phyloP scores from a whole-genome alignment of 2,113 vertebrate genomes.

The Proterorhinus semilunaris region DNA sequence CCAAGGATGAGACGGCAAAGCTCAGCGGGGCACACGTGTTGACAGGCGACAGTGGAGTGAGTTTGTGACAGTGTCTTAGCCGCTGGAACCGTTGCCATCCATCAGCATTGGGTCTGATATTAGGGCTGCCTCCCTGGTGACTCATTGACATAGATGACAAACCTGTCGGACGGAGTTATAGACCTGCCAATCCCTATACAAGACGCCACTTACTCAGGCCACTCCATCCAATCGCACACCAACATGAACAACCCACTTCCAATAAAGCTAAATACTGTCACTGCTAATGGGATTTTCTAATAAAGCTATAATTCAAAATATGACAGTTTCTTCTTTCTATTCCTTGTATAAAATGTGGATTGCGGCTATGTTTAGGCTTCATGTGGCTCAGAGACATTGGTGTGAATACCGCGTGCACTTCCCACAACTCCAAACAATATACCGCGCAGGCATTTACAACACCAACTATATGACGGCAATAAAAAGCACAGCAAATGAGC shows the following conservation, averaged over 20 bases:
- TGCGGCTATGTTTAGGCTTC: slow-evolving; percentile 23
- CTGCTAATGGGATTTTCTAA: slow-evolving; percentile 26
- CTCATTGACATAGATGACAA: slow-evolving; percentile 75
- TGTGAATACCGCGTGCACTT: slow-evolving; percentile 41
- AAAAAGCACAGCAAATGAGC: slow-evolving; percentile 78
- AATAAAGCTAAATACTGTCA: slow-evolving; percentile 23
- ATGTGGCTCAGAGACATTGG: slow-evolving; percentile 31
- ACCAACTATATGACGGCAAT: slow-evolving; percentile 78
- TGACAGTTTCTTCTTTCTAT: not conserved
- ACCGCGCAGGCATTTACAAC: slow-evolving; percentile 79
- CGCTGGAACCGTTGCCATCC: slow-evolving; percentile 69
- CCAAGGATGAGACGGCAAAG: slow-evolving; percentile 40
- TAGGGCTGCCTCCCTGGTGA: slow-evolving; percentile 65
- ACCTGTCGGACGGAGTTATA: slow-evolving; percentile 71
- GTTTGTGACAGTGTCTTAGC: slow-evolving; percentile 68
- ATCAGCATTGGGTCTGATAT: slow-evolving; percentile 72
- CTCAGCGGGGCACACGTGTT: slow-evolving; percentile 29
- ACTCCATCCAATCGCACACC: slow-evolving; percentile 58
- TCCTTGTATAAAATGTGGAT: slow-evolving; percentile 12
- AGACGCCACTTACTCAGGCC: slow-evolving; percentile 43
- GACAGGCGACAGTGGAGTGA: slow-evolving; percentile 55
- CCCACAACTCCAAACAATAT: slow-evolving; percentile 69
- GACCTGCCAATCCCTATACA: slow-evolving; percentile 63
- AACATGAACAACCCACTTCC: slow-evolving; percentile 40
- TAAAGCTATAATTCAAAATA: slow-evolving; percentile 39